Base-by-base conservation (phyloP, 1,140 invertebrate genomes). In the Drosophila elegans region DNA sequence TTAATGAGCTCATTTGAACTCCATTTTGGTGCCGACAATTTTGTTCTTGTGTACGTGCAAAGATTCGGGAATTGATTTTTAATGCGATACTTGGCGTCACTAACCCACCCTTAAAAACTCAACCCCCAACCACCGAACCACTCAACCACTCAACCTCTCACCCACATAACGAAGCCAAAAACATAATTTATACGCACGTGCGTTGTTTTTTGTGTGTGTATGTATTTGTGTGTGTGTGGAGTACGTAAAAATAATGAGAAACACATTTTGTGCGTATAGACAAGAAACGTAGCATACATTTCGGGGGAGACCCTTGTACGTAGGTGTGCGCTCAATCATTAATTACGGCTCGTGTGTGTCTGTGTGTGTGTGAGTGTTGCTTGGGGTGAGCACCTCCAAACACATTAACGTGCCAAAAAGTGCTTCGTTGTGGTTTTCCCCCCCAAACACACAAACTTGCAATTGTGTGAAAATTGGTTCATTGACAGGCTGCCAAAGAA, bases 351-450 rank as follows among this genome's bases (percentile, higher is more conserved):
- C 38, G n/a, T 45, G 36, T 12, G 46, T 36, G 13, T 27, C 32
- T 53, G 44, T 27, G 36, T 36, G 38, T 64, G 32, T 51, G 63
- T 52, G 41, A 56, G 38, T 66, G 51, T 61, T 48, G 16, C 2
- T 32, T n/a, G n/a, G 27, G 27, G 48, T 34, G 13, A 21, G 49
- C 10, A 21, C 55, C 62, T 34, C 60, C 11, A 52, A 52, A 79
- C 83, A 86, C 83, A 88, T 88, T 86, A 83, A 86, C 79, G 80
- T 77, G 79, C 83, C 84, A 79, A 88, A 86, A 88, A 88, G 72
- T 88, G 83, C 84, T 74, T 69, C 84, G 83, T 88, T 88, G 79
- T 88, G 83, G 83, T 66, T 88, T 88, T 38, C 42, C 45, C 42
- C 41, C 54, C 39, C 56, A 44, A 64, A 56, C 38, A 36, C 62